Base-by-base conservation (phyloP, 1,140 invertebrate species). In the Drosophila tropicalis region DNA sequence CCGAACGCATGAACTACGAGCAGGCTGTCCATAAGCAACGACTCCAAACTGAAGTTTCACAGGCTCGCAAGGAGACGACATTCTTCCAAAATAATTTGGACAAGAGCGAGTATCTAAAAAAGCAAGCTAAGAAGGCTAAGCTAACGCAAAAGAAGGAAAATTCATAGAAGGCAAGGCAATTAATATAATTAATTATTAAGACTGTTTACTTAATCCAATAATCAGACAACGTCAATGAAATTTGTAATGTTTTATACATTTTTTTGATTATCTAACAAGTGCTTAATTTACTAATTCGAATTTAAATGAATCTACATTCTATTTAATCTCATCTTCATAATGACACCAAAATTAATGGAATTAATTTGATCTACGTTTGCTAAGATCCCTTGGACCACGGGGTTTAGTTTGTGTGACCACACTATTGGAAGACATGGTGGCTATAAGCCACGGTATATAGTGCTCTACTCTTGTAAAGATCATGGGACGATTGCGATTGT, bases 1-100 rank as follows among this genome's bases (percentile, higher is more conserved):
- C 96, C 90, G 98, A 99, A 93, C 94, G 97, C 82, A 93, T 99
- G 66, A 96, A 96, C 13, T 98, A 99, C 93, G 98, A 99, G 93
- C 95, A 95, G 91, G 97, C 97, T 34, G 96, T 97, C 6, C 95
- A 95, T 76, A 96, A 97, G 90, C 97, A 99, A 91, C 95, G 96
- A 91, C 91, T 99, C 47, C 92, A 96, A 71, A 95, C 96, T 15
- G 98, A 99, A 93, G 97, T 99, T 57, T 94, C 97, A 5, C 96
- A 98, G 90, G 97, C 96, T 0, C 98, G 98, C 92, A 95, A 95
- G 89, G 97, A 99, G 93, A 95, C 97, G 0, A 96, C 96, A 54
- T 97, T 96, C 93, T 97, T 97, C 92, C 95, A 96, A 55, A 94
- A 94, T 67, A 97, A 97, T 94, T 93, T 98, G 10, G 96, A 97